Evolutionary conservation across 2,113 vertebrate genomes (phyloP).

Genomic region (Tichodroma muraria): DNA sequence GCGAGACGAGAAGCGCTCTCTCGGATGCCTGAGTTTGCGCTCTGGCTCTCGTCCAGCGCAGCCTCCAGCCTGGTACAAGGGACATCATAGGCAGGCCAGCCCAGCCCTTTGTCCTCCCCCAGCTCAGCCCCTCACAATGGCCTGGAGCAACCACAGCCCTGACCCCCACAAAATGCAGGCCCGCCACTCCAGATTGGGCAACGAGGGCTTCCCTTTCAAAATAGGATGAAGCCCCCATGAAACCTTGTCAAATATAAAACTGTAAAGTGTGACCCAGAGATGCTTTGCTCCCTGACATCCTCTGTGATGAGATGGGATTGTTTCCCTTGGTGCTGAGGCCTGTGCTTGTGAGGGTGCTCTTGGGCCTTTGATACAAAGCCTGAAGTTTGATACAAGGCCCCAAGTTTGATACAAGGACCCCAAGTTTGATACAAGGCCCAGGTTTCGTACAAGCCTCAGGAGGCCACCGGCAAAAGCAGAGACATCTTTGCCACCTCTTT

Average conservation of each 20-base stretch:
- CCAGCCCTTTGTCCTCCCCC: fast-evolving
- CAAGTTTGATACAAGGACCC: neutral
- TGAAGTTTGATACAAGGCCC: neutral
- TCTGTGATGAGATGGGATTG: neutral
- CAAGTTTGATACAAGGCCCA: neutral
- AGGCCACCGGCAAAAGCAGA: neutral
- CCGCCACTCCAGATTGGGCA: fast-evolving
- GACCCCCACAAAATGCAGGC: neutral
- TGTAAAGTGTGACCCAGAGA: neutral
- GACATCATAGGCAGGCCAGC: neutral
- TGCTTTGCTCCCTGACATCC: neutral
- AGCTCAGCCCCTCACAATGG: neutral
- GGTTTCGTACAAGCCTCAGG: neutral
- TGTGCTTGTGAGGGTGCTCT: neutral
- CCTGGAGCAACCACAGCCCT: neutral
- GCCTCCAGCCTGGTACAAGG: neutral
- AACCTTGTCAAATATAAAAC: neutral
- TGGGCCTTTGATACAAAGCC: neutral
- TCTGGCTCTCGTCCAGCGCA: fast-evolving
- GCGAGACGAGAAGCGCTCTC: neutral
- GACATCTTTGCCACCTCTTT: neutral
- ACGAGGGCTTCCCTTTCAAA: neutral
- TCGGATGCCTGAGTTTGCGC: fast-evolving
- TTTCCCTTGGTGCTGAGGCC: neutral
- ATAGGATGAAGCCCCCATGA: neutral